Evolutionary conservation across 1,140 invertebrate species (phyloP), one percentile per base, ranked within the genome.

Genomic region (Anastrepha ludens): DNA sequence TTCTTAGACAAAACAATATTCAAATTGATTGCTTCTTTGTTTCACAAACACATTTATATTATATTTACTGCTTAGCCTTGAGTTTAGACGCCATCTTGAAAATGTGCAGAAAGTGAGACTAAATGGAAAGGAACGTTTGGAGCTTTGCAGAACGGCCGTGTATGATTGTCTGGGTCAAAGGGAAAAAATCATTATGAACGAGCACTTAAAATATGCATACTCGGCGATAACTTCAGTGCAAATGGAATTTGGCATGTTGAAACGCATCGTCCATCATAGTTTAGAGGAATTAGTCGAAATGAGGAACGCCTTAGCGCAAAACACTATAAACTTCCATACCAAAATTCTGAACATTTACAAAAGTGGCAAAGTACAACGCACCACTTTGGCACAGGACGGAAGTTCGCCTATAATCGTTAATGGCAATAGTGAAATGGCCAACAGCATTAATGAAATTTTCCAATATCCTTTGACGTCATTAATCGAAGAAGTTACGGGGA

Each of bases 131-230:
- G 47, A 81, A 29, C 74, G 74, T 11, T 81, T 81, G 11, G 44
- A 50, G 41, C n/a, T 5, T 20, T 81, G 74, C 44, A 50, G 13
- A 81, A 81, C 47, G 9, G 74, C 74, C 4, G 74, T 81, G 74
- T 81, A 58, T 47, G n/a, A 50, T 8, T 81, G 85, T 62, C 20
- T 64, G 39, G 47, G 20, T 3, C 47, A 81, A 20, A 20, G 74
- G n/a, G n/a, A 55, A 20, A 81, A 81, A 20, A 3, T 20, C 4
- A 11, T 81, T 8, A 20, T 11, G 17, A 58, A 13, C 3, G 47
- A 50, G 44, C 74, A 81, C 44, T 55, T 81, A 6, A 81, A 81
- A 81, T 81, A n/a, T 58, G 74, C 74, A 3, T 81, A 81, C 44
- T 50, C 74, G 47, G 44, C 44, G 1, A 81, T 81, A 55, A 81